Evolutionary conservation across 2,888 invertebrate genomes (phyloP), one percentile per base, ranked within the genome.

Genomic region (Drosophila meridionalis): DNA sequence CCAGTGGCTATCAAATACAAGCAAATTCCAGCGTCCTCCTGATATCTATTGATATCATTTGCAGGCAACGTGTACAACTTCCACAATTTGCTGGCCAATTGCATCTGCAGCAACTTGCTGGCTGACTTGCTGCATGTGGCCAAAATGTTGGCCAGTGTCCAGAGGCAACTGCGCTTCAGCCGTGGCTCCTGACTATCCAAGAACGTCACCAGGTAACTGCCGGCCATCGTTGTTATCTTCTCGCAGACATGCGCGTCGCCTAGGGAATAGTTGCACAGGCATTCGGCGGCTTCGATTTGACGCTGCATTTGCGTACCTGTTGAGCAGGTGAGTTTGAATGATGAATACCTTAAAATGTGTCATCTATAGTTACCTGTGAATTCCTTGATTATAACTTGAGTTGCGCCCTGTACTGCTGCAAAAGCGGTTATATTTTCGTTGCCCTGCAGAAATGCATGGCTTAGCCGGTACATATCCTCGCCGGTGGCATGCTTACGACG

Each of bases 181-280:
- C 87, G 78, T 28, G 82, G 72, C 47, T 91, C 91, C 3, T 78
- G 77, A 7, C 85, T 87, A 32, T 90, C 87, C 4, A 93, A 74
- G 61, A 90, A 91, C 0, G 92, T 93, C 0, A 92, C 83, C 34
- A 93, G 69, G 64, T 93, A 93, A 59, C 91, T 90, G 0, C 93
- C 93, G 0, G 91, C 92, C 57, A 87, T 40, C 0, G 73, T 63
- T 2, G 91, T 83, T 2, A 93, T 89, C 76, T 92, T 93, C 9
- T 92, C 92, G 64, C 92, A 92, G 5, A 91, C 82, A 6, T 89
- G 83, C 1, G 77, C 73, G 53, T 91, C 90, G 0, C 93, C 93
- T 3, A 93, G 66, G 2, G 93, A 92, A 4, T 93, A 74, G 73
- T 93, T 93, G 60, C 93, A 93, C 3, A 93, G 58, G 12, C 91